Evolutionary conservation across 1,140 invertebrate species (phyloP).

Genomic region (Platyscapa corneri): DNA sequence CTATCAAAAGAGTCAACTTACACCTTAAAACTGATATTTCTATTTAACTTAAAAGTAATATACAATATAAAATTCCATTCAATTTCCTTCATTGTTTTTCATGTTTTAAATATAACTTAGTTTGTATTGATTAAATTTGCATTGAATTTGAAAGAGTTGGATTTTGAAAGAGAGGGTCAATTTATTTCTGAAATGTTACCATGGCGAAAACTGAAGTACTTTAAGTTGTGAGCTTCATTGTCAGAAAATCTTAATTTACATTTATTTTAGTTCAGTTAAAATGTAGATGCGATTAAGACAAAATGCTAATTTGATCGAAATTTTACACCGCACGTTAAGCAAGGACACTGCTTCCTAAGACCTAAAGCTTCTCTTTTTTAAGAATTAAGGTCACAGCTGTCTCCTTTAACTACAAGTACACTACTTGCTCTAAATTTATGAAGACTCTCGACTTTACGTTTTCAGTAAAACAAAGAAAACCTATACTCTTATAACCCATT

Average conservation of each 20-base stretch:
- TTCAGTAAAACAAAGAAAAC: neutral
- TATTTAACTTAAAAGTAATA: constrained; percentile 2
- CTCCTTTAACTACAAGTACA: neutral
- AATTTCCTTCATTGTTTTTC: neutral
- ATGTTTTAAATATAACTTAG: constrained; percentile 13
- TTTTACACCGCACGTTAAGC: constrained; percentile 17
- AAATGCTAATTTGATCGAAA: constrained; percentile 45
- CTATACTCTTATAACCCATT: neutral
- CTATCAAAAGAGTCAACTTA: neutral
- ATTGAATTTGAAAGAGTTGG: constrained; percentile 39
- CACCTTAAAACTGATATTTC: neutral
- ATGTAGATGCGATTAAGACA: constrained; percentile 51
- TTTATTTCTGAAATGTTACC: constrained; percentile 44
- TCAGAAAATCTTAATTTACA: constrained; percentile 46
- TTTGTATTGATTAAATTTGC: constrained; percentile 44
- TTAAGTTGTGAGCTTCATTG: constrained; percentile 18
- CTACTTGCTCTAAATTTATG: constrained; percentile 24
- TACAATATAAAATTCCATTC: neutral
- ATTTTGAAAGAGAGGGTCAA: neutral
- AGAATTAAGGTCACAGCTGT: constrained; percentile 21
- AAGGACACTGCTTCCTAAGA: neutral
- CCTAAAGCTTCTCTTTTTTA: constrained; percentile 9
- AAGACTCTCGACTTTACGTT: neutral
- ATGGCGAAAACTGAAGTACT: neutral
- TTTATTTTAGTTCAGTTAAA: constrained; percentile 47